phyloP scores from a whole-genome alignment of 2,113 vertebrate species.

The Ploceus nigricollis region DNA sequence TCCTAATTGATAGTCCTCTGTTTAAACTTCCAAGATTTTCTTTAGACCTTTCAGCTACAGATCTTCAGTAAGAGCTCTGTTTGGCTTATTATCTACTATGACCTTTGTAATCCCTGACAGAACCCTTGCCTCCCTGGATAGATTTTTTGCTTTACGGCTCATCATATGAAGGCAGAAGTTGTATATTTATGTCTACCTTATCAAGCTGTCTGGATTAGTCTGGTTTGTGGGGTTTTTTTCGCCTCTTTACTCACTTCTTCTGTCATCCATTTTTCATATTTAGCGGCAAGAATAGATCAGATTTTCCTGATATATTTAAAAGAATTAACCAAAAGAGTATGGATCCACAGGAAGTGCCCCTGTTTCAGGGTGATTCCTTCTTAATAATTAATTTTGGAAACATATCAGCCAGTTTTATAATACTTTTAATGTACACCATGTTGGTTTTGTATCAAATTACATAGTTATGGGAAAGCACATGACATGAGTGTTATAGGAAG shows the following conservation, averaged over 20 bases:
- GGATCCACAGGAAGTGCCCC: neutral
- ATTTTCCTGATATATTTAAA: neutral
- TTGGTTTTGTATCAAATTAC: neutral
- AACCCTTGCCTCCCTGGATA: neutral
- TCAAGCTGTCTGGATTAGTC: neutral
- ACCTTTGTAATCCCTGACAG: neutral
- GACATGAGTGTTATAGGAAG: neutral
- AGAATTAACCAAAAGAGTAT: neutral
- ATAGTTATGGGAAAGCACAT: neutral
- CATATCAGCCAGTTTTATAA: neutral
- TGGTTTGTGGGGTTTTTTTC: accelerated
- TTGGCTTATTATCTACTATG: neutral
- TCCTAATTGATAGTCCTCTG: neutral
- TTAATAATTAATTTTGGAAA: neutral
- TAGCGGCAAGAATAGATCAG: neutral
- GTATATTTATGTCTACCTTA: neutral
- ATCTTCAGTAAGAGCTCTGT: neutral
- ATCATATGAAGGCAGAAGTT: neutral
- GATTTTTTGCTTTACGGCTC: neutral
- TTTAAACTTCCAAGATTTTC: neutral
- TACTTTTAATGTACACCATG: neutral
- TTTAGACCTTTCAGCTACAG: neutral
- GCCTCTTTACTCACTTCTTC: neutral
- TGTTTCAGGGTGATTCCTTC: neutral
- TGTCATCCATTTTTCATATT: neutral